These are phyloP conservation scores for Chalcosyrphus nemorum DNA, from an alignment of 2,888 invertebrate species.

Conservation along the genomic window DNA sequence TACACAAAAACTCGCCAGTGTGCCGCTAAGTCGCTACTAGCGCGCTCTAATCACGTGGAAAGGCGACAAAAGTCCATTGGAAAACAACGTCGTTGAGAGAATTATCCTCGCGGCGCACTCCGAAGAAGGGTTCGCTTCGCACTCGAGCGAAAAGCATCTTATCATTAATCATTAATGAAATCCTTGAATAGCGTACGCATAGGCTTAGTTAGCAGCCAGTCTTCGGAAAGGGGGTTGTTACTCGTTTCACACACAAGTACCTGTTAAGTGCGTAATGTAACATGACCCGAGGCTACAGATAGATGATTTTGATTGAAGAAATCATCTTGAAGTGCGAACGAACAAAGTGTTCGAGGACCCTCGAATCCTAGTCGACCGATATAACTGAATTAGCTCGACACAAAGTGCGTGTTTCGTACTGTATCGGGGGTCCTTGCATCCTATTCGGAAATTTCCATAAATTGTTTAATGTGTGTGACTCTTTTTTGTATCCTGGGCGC, in stretches of 20 bases:
- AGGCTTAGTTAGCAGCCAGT: slow-evolving; percentile 34
- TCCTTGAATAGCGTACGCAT: slow-evolving; percentile 49
- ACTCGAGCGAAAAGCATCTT: slow-evolving; percentile 42
- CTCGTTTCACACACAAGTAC: slow-evolving; percentile 70
- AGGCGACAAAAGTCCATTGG: slow-evolving; percentile 81
- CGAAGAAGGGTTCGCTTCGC: slow-evolving; percentile 50
- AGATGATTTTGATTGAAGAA: slow-evolving; percentile 70
- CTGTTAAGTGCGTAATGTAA: slow-evolving; percentile 72
- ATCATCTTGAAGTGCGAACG: slow-evolving; percentile 60
- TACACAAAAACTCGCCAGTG: slow-evolving; percentile 45
- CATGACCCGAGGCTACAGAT: slow-evolving; percentile 73
- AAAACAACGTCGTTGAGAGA: slow-evolving; percentile 28
- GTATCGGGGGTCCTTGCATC: slow-evolving; percentile 9
- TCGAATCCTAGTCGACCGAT: slow-evolving; percentile 50
- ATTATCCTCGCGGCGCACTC: slow-evolving; percentile 53
- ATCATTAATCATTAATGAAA: slow-evolving; percentile 73
- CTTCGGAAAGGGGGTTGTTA: slow-evolving; percentile 43
- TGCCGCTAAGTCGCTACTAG: slow-evolving; percentile 30
- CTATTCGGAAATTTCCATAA: slow-evolving; percentile 51
- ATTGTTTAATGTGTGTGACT: slow-evolving; percentile 56
- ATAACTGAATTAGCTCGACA: slow-evolving; percentile 64
- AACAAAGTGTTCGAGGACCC: slow-evolving; percentile 58
- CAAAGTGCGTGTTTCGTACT: neutral
- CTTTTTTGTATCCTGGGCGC: slow-evolving; percentile 25
- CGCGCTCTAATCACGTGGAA: slow-evolving; percentile 80